Evolutionary conservation across 30 jellyfish, hydroid and myxozoan genomes (phyloP).

Genomic region (Aurelia aurita complex sp. Pacific): DNA sequence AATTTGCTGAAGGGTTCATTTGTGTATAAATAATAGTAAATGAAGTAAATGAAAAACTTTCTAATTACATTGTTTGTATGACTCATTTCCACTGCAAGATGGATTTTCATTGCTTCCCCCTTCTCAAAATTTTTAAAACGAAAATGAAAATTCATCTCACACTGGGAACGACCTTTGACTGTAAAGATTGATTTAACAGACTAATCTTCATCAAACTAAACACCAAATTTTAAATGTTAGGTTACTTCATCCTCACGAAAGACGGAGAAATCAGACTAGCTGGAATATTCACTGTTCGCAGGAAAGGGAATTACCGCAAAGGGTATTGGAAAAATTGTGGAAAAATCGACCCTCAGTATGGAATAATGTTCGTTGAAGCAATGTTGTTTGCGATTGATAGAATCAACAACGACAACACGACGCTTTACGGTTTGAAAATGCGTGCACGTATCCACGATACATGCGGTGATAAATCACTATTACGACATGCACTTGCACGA

Average conservation of each 20-base stretch:
- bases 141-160: too few relatives aligned
- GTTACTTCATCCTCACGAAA: background rate
- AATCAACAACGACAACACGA: slow-evolving; percentile 36
- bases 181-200: too few relatives aligned
- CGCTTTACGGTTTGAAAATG: slow-evolving; percentile 49
- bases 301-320: slow-evolving; percentile 23
- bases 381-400: slow-evolving; percentile 75
- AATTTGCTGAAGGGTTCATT: too few relatives aligned
- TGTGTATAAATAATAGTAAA: too few relatives aligned
- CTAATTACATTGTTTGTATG: too few relatives aligned
- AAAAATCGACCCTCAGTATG: slow-evolving; percentile 65
- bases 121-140: too few relatives aligned
- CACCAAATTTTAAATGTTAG: background rate
- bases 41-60: too few relatives aligned
- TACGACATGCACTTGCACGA: slow-evolving; percentile 38
- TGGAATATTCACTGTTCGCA: slow-evolving; percentile 55
- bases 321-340: slow-evolving; percentile 44
- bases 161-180: too few relatives aligned
- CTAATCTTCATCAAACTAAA: too few relatives aligned
- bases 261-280: slow-evolving; percentile 47
- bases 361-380: slow-evolving; percentile 84
- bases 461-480: slow-evolving; percentile 58
- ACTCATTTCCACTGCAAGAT: too few relatives aligned
- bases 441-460: slow-evolving; percentile 62
- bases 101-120: too few relatives aligned